Conservation (phyloP, 2,113 vertebrate genomes). For the Sinocyclocheilus grahami region DNA sequence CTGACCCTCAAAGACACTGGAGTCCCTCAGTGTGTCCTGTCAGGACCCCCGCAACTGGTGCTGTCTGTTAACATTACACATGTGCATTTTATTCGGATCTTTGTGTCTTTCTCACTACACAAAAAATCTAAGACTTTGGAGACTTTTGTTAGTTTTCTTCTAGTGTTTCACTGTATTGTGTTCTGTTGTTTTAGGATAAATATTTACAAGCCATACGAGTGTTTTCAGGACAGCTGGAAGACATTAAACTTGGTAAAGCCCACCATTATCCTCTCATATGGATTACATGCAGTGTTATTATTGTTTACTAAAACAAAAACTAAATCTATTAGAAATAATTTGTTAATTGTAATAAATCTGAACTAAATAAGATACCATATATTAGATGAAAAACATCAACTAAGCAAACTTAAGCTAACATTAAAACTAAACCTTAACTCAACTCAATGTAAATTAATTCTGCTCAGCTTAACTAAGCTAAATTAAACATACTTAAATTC, state of each 20-base stretch:
- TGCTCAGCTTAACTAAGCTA: not conserved
- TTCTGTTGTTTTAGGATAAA: conserved; percentile 60
- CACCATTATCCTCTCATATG: not conserved
- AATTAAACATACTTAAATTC: not conserved
- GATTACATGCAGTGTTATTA: not conserved
- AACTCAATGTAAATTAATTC: not conserved
- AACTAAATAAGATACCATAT: not conserved
- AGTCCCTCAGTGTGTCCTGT: conserved; percentile 85
- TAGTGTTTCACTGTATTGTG: not conserved
- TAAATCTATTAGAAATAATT: not conserved
- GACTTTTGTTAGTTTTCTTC: not conserved
- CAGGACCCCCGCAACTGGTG: conserved; percentile 92
- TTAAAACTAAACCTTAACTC: not conserved
- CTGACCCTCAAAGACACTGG: conserved; percentile 87
- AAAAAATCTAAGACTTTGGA: not conserved
- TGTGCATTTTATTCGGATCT: not conserved
- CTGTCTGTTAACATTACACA: not conserved
- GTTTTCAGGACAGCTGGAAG: conserved; percentile 73
- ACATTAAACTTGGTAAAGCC: conserved; percentile 72
- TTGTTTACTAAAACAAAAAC: not conserved
- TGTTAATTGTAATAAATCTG: not conserved
- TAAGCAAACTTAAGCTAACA: not conserved
- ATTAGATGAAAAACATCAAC: not conserved
- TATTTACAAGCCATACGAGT: conserved; percentile 73
- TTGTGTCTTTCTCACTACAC: not conserved